phyloP scores from a whole-genome alignment of 2,888 invertebrate genomes.

The Dryomyza anilis region DNA sequence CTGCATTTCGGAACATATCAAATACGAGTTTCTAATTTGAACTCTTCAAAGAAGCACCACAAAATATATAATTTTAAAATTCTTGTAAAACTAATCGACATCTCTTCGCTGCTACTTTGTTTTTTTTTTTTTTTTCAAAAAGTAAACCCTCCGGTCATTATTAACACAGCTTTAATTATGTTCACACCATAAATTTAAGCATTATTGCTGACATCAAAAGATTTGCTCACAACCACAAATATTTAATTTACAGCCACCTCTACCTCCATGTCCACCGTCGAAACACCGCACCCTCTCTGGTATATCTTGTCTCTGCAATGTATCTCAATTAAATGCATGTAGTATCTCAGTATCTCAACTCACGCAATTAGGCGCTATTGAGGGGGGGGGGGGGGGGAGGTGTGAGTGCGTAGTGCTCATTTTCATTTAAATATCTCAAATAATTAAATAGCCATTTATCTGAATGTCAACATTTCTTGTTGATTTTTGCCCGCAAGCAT shows the following conservation, averaged over 20 bases:
- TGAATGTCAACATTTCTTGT: slow-evolving; percentile 35
- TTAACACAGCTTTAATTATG: slow-evolving; percentile 25
- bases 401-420: slow-evolving; percentile 21
- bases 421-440: slow-evolving; percentile 31
- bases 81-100: no score
- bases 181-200: slow-evolving; percentile 20
- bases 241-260: slow-evolving; percentile 19
- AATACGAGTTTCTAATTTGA: no score
- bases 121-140: not conserved
- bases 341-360: no score
- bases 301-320: slow-evolving; percentile 42
- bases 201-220: slow-evolving; percentile 38
- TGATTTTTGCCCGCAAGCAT: slow-evolving; percentile 28
- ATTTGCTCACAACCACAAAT: slow-evolving; percentile 32
- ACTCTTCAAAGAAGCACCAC: no score
- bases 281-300: no score
- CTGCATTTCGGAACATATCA: no score
- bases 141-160: slow-evolving; percentile 2
- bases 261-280: no score
- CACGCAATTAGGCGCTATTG: no score
- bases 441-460: slow-evolving; percentile 56
- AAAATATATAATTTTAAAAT: no score
- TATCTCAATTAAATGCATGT: slow-evolving; percentile 37
- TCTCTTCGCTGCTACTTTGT: no score
- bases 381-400: slow-evolving; percentile 1